Evolutionary conservation across 2,888 invertebrate species (phyloP), one percentile per base, ranked within the genome.

Genomic region (Drosophila melanosoma): DNA sequence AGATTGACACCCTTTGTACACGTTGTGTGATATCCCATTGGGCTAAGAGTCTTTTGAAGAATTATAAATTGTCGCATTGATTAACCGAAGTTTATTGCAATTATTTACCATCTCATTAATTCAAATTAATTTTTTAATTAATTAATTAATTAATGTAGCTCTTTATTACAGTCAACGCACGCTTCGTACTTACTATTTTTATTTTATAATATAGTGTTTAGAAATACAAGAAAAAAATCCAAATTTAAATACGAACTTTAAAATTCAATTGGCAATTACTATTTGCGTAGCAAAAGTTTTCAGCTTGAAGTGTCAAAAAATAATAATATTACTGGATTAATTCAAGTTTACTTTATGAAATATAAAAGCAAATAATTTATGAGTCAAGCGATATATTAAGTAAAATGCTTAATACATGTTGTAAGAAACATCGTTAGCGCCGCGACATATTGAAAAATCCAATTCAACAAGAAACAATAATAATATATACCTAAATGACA

Each of bases 81-180:
- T 12, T 36, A 32, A 17, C 45, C 45, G 49, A 57, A 56, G 38
- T 35, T 7, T 20, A 7, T 11, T 20, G 20, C 42, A 42, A 11
- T 42, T 42, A 70, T 26, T 10, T 40, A 35, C 69, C 32, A 8
- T n/a, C 23, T n/a, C n/a, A n/a, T n/a, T n/a, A n/a, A n/a, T n/a
- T n/a, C n/a, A n/a, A n/a, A n/a, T n/a, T n/a, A n/a, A n/a, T n/a
- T n/a, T n/a, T n/a, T n/a, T n/a, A n/a, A n/a, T n/a, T n/a, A n/a
- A n/a, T n/a, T n/a, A n/a, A n/a, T n/a, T n/a, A n/a, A 8, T 42
- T 35, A 35, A 12, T 29, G 4, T n/a, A 20, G n/a, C 26, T 26
- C 26, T 12, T 52, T 32, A 52, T 20, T 12, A 42, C n/a, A 11
- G 11, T 23, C 23, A 5, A 10, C 4, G 5, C 10, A 40, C 12